Evolutionary conservation across 2,888 invertebrate species (phyloP), one percentile per base, ranked within the genome.

Genomic region (Rotaria macrura): DNA sequence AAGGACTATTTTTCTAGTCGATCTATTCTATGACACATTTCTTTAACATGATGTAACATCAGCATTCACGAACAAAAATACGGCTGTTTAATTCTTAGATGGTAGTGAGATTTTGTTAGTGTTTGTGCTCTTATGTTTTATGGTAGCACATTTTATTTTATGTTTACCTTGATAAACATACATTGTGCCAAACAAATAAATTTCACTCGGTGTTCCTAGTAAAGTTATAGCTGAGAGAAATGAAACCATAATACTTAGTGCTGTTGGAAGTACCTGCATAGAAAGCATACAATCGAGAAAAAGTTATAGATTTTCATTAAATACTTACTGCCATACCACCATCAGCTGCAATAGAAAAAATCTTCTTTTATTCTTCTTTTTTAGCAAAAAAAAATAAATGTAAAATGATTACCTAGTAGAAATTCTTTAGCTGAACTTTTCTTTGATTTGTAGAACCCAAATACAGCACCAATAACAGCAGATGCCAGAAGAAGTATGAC

Each of bases 131-230:
- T n/a, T n/a, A n/a, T n/a, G n/a, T n/a, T n/a, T n/a, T n/a, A n/a
- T n/a, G n/a, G n/a, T n/a, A n/a, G n/a, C n/a, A n/a, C n/a, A n/a
- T n/a, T 52, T 23, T 52, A 23, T 0, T 52, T 23, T 23, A n/a
- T n/a, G n/a, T 49, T 52, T 84, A 84, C 84, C 52, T 43, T 38
- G 38, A 74, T 84, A 86, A 7, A 40, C 6, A 29, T 72, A 86
- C 86, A 86, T 86, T 6, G 83, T 86, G 4, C 85, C 84, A 85
- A 43, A 55, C 9, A 85, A 23, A 83, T 86, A 86, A 14, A 65
- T 72, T 54, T 86, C 86, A 20, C 52, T 29, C 1, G 86, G 86
- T 40, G 47, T 72, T 23, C 86, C 86, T 20, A 86, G 57, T 23
- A 86, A 4, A 6, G 86, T 85, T 5, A 84, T 79, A 49, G 85